Base-by-base conservation (phyloP, 2,888 invertebrate species). In the Glyphotaelius pellucidus region DNA sequence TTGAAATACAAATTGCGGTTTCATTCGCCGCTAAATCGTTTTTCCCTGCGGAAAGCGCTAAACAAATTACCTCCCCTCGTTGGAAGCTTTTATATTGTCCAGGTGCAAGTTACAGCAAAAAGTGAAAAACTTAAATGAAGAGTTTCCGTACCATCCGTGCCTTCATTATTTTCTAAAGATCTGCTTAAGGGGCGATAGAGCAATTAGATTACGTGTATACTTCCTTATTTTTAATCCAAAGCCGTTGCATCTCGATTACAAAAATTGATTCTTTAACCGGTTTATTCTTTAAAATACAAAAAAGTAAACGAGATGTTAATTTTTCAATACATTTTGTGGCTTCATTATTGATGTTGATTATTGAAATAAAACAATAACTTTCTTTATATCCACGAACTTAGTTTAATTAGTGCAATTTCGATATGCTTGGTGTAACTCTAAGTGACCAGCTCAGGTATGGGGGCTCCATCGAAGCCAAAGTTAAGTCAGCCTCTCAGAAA, bases 21-120 rank as follows among this genome's bases (percentile, higher is more conserved):
- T 87, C 87, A 52, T 87, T 87, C 87, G 31, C 87, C 67, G 30
- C 87, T 67, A 87, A 67, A 19, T 87, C 87, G 47, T 30, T 87
- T 67, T 87, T 52, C 47, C 52, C 67, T 32, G 30, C 30, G 87
- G 52, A 87, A 47, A 52, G 52, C 52, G 14, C n/a, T 87, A 87
- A 87, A 87, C 67, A 87, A 87, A 87, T 87, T 87, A 67, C 67
- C 67, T 52, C 32, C 67, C 52, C 87, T 87, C 31, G 52, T 25
- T 42, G 47, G 67, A 87, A 87, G 52, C 52, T 67, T 67, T 52
- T 87, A 35, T 87, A 67, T 52, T 52, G 87, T 47, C 35, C 87
- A 87, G 87, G 87, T 87, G 87, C 87, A 67, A 87, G 87, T 87
- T 87, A 52, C 86, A 32, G 67, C 32, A 87, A 87, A 87, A 87